Percentiles rank a stretch among this genome's conserved stretches.
These are phyloP conservation scores for Ambastaia sidthimunki DNA, from an alignment of 2,797 vertebrate genomes.

Conservation along the genomic window DNA sequence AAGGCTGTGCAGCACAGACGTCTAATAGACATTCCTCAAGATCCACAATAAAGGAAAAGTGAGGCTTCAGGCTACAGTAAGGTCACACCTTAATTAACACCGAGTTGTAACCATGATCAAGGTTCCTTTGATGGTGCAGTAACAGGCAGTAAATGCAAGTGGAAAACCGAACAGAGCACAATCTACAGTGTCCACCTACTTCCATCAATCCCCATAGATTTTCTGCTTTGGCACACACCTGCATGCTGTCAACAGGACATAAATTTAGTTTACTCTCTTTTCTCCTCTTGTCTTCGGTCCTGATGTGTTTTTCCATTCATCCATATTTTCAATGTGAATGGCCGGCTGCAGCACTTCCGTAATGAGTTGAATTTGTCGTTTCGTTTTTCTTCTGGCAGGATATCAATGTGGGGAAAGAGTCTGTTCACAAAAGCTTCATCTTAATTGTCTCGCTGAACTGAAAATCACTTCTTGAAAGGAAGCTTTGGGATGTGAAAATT, in stretches of 20 bases:
- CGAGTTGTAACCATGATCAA: slow-evolving; percentile 76
- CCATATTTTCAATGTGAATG: slow-evolving; percentile 67
- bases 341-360: slow-evolving; percentile 42
- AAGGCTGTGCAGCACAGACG: slow-evolving; percentile 36
- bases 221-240: slow-evolving; percentile 78
- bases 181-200: slow-evolving; percentile 66
- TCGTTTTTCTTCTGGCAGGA: slow-evolving; percentile 64
- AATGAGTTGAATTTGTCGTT: slow-evolving; percentile 35
- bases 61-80: slow-evolving; percentile 56
- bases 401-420: slow-evolving; percentile 60
- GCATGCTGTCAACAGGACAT: slow-evolving; percentile 74
- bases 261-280: slow-evolving; percentile 66
- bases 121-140: slow-evolving; percentile 66
- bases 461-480: slow-evolving; percentile 63
- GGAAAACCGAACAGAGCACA: slow-evolving; percentile 67
- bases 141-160: slow-evolving; percentile 39
- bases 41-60: slow-evolving; percentile 23
- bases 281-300: slow-evolving; percentile 29
- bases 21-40: slow-evolving; percentile 44
- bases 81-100: slow-evolving; percentile 78
- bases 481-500: slow-evolving; percentile 50
- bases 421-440: slow-evolving; percentile 58
- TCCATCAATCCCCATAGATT: slow-evolving; percentile 77
- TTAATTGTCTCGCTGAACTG: slow-evolving; percentile 68
- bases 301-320: slow-evolving; percentile 55